Base-by-base conservation (phyloP, 92 coral and sea anemone species). In the Porites rus region DNA sequence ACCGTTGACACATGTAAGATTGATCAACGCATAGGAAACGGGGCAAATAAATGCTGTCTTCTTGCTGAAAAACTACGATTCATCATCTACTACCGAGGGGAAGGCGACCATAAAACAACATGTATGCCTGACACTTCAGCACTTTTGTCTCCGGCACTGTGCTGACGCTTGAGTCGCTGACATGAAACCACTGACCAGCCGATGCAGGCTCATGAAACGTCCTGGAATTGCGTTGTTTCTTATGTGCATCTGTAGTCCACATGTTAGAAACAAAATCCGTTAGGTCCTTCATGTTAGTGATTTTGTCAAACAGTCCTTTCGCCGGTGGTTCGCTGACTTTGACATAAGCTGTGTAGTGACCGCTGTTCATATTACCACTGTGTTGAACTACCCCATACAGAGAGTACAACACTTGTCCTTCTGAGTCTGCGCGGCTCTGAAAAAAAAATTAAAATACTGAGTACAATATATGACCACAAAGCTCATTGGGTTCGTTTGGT, bases 261-360 rank as follows among this genome's bases (percentile, higher is more conserved):
- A 88, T 93, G 78, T 83, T 81, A 10, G 83, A 52, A 10, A 95
- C 80, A 54, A 87, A 91, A 17, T 88, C 90, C 1, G 88, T 74
- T 22, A 97, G 76, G 63, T 95, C 94, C 31, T 74, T 86, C 76
- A 95, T 82, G 75, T 19, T 81, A 62, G 95, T 78, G 59, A 93
- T 78, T 53, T 88, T 90, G 51, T 84, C 86, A 61, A 72, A 82
- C 43, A 80, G 83, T 58, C 88, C 84, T 72, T 88, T 70, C 60
- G 88, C 51, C 12, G 92, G 87, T 20, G 69, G 78, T 77, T 82
- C 79, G 31, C 89, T 91, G 69, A 89, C 89, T 69, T 93, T 94
- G 79, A 96, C 94, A 83, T 82, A 97, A 10, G 99, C 99, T 2
- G 99, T 97, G 89, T 97, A 97, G 72, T 97, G 99, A 4, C 99